Evolutionary conservation across 2,113 vertebrate species (phyloP).

Genomic region (Accipiter cooperii): DNA sequence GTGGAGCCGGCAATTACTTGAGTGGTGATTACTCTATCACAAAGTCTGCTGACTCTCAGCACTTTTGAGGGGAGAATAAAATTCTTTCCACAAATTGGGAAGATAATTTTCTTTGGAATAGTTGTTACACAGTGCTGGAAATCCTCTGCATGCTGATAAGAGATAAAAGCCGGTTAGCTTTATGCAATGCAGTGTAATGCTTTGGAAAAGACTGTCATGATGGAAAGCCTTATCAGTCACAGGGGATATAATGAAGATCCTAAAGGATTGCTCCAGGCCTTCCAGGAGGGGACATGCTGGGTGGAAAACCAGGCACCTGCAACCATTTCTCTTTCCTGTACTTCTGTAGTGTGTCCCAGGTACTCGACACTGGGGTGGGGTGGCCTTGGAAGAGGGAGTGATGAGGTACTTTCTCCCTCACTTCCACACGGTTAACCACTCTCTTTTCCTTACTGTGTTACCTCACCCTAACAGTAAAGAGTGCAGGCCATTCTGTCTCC

Average conservation of each 20-base stretch:
- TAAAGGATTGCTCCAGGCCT: background rate
- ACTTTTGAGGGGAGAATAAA: constrained; percentile 16
- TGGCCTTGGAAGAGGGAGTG: background rate
- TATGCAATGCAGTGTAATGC: background rate
- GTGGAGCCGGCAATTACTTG: constrained; percentile 33
- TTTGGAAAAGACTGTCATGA: background rate
- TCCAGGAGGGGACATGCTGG: background rate
- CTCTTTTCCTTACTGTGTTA: background rate
- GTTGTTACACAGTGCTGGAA: background rate
- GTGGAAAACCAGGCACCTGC: background rate
- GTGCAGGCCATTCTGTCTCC: background rate
- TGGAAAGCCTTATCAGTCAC: background rate
- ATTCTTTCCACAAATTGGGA: constrained; percentile 33
- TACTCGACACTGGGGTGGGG: background rate
- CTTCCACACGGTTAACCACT: background rate
- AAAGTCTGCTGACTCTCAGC: constrained; percentile 40
- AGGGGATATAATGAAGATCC: background rate
- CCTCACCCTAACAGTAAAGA: background rate
- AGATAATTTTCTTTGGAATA: constrained; percentile 42
- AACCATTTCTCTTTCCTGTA: background rate
- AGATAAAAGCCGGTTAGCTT: background rate
- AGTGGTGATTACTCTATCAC: constrained; percentile 45
- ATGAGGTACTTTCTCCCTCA: background rate
- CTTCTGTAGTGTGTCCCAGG: background rate
- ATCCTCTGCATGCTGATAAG: constrained; percentile 44